phyloP scores from a whole-genome alignment of 1,140 invertebrate genomes.

The Pemphigus obesinymphae region DNA sequence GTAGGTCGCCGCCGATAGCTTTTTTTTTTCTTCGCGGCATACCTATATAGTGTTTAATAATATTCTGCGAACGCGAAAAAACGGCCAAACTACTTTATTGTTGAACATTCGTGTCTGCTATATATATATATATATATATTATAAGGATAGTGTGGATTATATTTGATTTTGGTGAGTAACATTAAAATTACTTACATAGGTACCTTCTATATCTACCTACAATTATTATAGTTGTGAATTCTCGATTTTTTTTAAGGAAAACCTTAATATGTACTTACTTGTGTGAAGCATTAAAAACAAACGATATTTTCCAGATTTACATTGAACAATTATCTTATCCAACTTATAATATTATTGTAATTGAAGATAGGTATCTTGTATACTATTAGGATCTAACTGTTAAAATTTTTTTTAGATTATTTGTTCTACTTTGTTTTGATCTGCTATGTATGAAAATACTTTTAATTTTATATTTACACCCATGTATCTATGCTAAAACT shows the following conservation, averaged over 20 bases:
- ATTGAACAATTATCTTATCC: too few relatives aligned
- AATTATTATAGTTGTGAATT: too few relatives aligned
- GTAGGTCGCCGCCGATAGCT: constrained; percentile 31
- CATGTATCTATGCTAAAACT: background rate
- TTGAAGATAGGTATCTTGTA: too few relatives aligned
- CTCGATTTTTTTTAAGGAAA: too few relatives aligned
- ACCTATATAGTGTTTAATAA: background rate
- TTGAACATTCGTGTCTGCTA: background rate
- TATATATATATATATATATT: background rate
- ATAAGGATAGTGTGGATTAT: background rate
- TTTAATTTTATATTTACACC: too few relatives aligned
- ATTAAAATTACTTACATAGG: background rate
- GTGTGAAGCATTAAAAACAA: too few relatives aligned
- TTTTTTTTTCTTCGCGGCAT: background rate
- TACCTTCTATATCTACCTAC: too few relatives aligned
- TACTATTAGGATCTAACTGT: background rate
- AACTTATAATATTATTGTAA: too few relatives aligned
- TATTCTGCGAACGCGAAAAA: background rate
- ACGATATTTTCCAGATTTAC: too few relatives aligned
- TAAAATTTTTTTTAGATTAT: background rate
- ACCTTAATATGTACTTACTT: too few relatives aligned
- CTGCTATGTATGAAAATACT: too few relatives aligned
- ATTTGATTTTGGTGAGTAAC: background rate
- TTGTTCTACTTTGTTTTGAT: background rate
- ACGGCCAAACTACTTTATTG: background rate